Evolutionary conservation across 2,113 vertebrate species (phyloP), one percentile per base, ranked within the genome.

Genomic region (Alosa alosa): DNA sequence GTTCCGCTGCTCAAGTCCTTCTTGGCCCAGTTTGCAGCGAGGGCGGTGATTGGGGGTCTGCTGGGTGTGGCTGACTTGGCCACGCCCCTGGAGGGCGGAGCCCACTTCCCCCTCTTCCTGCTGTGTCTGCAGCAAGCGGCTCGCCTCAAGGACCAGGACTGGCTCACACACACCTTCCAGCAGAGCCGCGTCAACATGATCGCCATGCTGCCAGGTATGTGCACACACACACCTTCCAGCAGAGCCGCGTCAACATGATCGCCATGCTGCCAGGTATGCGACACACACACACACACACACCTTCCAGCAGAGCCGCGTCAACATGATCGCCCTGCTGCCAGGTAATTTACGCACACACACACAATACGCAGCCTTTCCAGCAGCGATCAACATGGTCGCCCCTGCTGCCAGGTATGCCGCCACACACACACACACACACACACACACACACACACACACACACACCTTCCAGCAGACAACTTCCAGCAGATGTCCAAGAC

Each of bases 241-340:
- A 96, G 95, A 99, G 98, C 96, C 97, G 97, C 93, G 97, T 99
- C 94, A 99, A 97, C 89, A 99, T 99, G 98, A 97, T 99, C 95
- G 99, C 98, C 93, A 99, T 99, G 98, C 94, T 99, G 86, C 98
- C 98, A 95, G 98, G 98, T 99, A n/a, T n/a, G n/a, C n/a, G n/a
- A n/a, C n/a, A n/a, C n/a, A n/a, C n/a, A 94, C 64, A 9, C 6
- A n/a, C 8, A 60, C 22, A 7, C 50, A n/a, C n/a, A n/a, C n/a
- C n/a, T n/a, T n/a, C n/a, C n/a, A n/a, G n/a, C n/a, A n/a, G n/a
- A n/a, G n/a, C n/a, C n/a, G n/a, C n/a, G n/a, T n/a, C 94, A 99
- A 97, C 89, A 99, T 99, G 98, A 97, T 99, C 95, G 99, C 98
- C 93, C 99, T 99, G 98, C 94, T 99, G 86, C 98, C 98, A 95